These are phyloP conservation scores for Lamellibrachia luymesi DNA, from an alignment of 1,140 invertebrate genomes.

Conservation along the genomic window DNA sequence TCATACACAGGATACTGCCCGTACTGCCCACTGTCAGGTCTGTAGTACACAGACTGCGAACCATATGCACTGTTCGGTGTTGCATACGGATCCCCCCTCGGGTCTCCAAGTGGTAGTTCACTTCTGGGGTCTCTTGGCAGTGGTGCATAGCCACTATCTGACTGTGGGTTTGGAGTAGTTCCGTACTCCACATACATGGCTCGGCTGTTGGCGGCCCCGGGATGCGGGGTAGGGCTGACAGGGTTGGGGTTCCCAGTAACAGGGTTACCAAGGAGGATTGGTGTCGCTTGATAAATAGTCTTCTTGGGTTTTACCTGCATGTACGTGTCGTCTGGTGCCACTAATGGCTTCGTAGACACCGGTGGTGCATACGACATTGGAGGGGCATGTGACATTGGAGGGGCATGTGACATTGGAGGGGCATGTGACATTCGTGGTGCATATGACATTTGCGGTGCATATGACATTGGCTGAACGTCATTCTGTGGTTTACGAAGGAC, in stretches of 20 bases:
- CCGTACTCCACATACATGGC: neutral
- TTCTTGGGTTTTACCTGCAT: neutral
- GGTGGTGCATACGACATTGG: neutral
- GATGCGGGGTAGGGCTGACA: neutral
- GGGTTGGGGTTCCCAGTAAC: neutral
- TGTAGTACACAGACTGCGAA: no score
- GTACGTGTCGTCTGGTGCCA: neutral
- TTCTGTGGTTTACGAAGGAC: neutral
- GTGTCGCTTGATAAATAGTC: neutral
- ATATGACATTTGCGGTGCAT: neutral
- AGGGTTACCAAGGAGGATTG: conserved; percentile 6
- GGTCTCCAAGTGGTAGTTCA: neutral
- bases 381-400: neutral
- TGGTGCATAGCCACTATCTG: neutral
- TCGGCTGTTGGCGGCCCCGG: neutral
- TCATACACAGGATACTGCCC: neutral
- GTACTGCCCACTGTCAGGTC: neutral
- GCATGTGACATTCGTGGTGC: neutral
- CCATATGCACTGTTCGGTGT: no score
- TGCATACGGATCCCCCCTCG: no score
- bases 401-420: neutral
- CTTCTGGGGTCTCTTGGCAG: neutral
- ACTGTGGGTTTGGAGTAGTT: neutral
- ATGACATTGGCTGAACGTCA: no score
- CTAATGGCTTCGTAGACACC: neutral